These are phyloP conservation scores for Helicolenus hilgendorfi DNA, from an alignment of 2,797 vertebrate genomes.

Conservation along the genomic window DNA sequence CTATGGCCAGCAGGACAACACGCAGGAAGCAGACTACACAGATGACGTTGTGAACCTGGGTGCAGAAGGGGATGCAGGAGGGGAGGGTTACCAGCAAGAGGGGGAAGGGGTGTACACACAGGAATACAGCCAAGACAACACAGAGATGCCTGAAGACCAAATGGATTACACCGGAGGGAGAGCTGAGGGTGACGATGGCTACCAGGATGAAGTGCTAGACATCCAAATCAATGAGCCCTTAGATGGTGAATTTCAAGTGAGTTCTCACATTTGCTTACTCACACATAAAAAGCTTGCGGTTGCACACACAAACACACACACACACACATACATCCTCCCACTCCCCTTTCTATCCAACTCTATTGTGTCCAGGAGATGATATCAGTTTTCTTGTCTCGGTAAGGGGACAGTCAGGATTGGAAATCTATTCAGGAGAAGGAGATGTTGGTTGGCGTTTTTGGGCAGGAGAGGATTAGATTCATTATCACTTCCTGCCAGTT, in stretches of 20 bases:
- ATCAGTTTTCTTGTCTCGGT: conserved; percentile 86
- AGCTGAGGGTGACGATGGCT: conserved; percentile 90
- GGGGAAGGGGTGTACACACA: conserved; percentile 89
- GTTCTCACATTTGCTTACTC: conserved; percentile 70
- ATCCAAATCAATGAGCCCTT: conserved; percentile 97
- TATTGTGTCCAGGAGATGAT: conserved; percentile 91
- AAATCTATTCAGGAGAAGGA: conserved; percentile 92
- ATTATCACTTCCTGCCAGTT: conserved; percentile 96
- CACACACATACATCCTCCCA: conserved; percentile 26
- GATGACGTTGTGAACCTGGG: conserved; percentile 90
- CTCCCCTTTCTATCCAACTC: conserved; percentile 66
- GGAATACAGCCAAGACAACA: conserved; percentile 88
- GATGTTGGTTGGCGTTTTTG: conserved; percentile 80
- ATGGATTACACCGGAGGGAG: conserved; percentile 92
- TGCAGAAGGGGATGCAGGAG: conserved; percentile 78
- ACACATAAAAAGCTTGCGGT: conserved; percentile 11
- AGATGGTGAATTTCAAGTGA: conserved; percentile 97
- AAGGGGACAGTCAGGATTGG: conserved; percentile 84
- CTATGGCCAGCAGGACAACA: conserved; percentile 89
- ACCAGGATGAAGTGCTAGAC: conserved; percentile 96
- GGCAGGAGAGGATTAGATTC: conserved; percentile 86
- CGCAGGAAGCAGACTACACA: conserved; percentile 89
- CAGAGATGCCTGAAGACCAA: conserved; percentile 91
- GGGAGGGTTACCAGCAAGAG: conserved; percentile 85
- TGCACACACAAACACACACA: conserved; percentile 10